phyloP scores from a whole-genome alignment of 2,113 vertebrate species.

The Sisor rabdophorus region DNA sequence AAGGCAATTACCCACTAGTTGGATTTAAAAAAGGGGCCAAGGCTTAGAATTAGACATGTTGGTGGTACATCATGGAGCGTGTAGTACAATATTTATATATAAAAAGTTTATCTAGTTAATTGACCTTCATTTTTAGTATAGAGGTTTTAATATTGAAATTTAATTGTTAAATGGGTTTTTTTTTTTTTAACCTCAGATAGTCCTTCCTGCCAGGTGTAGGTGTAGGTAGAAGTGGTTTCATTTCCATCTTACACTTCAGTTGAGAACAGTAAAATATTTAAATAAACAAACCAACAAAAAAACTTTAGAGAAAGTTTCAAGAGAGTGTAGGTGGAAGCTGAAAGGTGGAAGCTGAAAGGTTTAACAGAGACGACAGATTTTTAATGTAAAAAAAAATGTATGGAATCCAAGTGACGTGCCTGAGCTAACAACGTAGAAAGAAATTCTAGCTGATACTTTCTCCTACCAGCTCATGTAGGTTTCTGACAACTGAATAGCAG shows the following conservation, averaged over 20 bases:
- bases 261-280: neutral
- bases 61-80: neutral
- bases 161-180: neutral
- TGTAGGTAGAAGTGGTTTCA: constrained; percentile 22
- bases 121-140: neutral
- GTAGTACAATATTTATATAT: neutral
- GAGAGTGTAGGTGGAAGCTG: constrained; percentile 33
- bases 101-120: neutral
- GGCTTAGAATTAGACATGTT: constrained; percentile 38
- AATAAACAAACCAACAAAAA: neutral
- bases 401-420: constrained; percentile 54
- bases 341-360: constrained; percentile 44
- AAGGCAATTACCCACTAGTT: constrained; percentile 8
- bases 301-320: constrained; percentile 8
- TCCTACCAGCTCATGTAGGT: constrained; percentile 59
- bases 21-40: constrained; percentile 62
- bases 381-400: constrained; percentile 53
- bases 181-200: neutral
- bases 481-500: constrained; percentile 9
- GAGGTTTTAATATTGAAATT: neutral
- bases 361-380: constrained; percentile 47
- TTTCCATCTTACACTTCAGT: constrained; percentile 23
- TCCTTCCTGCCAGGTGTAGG: constrained; percentile 58
- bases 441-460: constrained; percentile 17
- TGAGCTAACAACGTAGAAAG: constrained; percentile 52